phyloP scores from a whole-genome alignment of 2,888 invertebrate genomes.

The Venusia cambrica region DNA sequence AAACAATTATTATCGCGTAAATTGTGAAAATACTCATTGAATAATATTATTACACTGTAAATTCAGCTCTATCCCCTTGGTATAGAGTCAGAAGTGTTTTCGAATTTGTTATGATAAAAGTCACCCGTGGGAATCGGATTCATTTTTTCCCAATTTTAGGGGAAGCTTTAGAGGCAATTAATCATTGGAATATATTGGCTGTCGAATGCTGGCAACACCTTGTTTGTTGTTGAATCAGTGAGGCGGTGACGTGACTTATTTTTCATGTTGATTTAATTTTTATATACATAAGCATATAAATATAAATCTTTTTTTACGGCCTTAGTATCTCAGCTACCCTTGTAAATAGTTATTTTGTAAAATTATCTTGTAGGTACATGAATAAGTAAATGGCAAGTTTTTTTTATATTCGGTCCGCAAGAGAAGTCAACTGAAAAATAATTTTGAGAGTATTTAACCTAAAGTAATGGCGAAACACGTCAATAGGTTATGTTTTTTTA shows the following conservation, averaged over 20 bases:
- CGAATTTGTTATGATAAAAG: slow-evolving; percentile 6
- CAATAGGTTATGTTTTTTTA: too few relatives aligned
- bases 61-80: slow-evolving; percentile 3
- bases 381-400: too few relatives aligned
- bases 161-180: slow-evolving; percentile 19
- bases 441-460: too few relatives aligned
- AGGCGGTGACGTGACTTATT: not conserved
- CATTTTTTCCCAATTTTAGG: slow-evolving; percentile 22
- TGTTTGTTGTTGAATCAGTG: slow-evolving; percentile 9
- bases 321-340: too few relatives aligned
- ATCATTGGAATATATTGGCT: slow-evolving; percentile 23
- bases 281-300: too few relatives aligned
- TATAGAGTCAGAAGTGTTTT: slow-evolving; percentile 13
- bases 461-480: too few relatives aligned
- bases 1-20: too few relatives aligned
- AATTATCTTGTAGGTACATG: too few relatives aligned
- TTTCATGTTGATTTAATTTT: not conserved
- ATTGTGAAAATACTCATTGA: slow-evolving; percentile 11
- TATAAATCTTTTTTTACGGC: too few relatives aligned
- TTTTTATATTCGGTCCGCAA: too few relatives aligned
- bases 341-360: too few relatives aligned
- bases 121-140: slow-evolving; percentile 16
- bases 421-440: too few relatives aligned
- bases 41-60: slow-evolving; percentile 6
- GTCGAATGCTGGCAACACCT: slow-evolving; percentile 23